Base-by-base conservation (phyloP, 2,797 vertebrate species). In the Danio tinwini region DNA sequence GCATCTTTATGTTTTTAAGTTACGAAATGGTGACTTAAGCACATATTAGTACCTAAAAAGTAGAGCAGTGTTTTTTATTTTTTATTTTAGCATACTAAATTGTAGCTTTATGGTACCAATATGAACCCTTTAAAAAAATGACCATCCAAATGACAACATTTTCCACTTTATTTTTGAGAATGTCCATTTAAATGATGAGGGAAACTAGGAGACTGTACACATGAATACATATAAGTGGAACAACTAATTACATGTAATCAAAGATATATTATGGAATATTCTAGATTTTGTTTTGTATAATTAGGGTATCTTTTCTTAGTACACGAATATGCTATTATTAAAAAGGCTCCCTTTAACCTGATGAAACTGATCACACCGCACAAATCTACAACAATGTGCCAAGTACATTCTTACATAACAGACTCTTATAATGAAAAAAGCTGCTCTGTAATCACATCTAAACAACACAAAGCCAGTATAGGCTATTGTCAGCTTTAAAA, bases 361-460 rank as follows among this genome's bases (percentile, higher is more conserved):
- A 44, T 59, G 42, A 37, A 63, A 61, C 42, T 37, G 50, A 65
- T n/a, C 14, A 59, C 55, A 39, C 2, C 68, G 50, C 29, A 62
- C 13, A 75, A n/a, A 37, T 67, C 17, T 50, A 37, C 7, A 16
- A 53, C 9, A 44, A 50, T 64, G 13, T n/a, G 16, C 29, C 37
- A 69, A 11, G 39, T 19, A 40, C 42, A 49, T 47, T 55, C 64
- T 72, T 80, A 50, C 49, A 71, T 55, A 81, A 84, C 8, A 39
- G 29, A 49, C 63, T 69, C 11, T 69, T 37, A 56, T 78, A 68
- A 78, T 3, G 29, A 44, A 67, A 8, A 71, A 65, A 75, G 50
- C 76, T 75, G 56, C 55, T 84, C 21, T 40, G n/a, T 77, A 74
- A 68, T 29, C 8, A 19, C 44, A 50, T 16, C 69, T 29, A 70